phyloP scores from a whole-genome alignment of 2,113 vertebrate genomes.

The Campylomormyrus numenius region DNA sequence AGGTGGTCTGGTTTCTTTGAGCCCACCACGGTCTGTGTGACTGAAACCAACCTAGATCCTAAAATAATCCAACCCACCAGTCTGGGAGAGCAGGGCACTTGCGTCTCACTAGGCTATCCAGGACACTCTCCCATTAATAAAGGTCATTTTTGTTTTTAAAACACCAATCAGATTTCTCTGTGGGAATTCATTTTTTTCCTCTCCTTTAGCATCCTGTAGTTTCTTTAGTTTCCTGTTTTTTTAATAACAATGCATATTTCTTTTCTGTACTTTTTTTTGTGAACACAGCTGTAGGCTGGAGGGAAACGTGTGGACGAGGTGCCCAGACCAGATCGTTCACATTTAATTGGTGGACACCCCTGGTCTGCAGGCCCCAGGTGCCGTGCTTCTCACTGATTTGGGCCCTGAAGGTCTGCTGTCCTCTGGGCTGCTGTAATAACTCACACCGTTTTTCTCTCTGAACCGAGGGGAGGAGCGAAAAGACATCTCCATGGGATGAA shows the following conservation, averaged over 20 bases:
- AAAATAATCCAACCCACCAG: constrained; percentile 1
- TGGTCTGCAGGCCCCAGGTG: neutral
- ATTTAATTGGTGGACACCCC: neutral
- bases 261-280: neutral
- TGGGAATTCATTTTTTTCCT: neutral
- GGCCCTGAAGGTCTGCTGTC: neutral
- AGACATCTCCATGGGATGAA: neutral
- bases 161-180: neutral
- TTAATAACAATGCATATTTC: neutral
- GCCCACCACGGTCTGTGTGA: neutral
- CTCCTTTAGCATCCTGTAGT: neutral
- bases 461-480: neutral
- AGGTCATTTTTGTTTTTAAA: constrained; percentile 6
- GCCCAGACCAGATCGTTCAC: neutral
- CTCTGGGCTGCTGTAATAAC: neutral
- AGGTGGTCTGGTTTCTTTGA: neutral
- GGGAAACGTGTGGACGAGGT: neutral
- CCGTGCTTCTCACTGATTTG: neutral
- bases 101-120: neutral
- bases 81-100: neutral
- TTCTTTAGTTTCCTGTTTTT: neutral
- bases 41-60: neutral
- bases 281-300: neutral
- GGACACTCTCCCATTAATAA: neutral
- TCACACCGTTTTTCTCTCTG: neutral